phyloP scores from a whole-genome alignment of 2,113 vertebrate species.

The Nestor notabilis region DNA sequence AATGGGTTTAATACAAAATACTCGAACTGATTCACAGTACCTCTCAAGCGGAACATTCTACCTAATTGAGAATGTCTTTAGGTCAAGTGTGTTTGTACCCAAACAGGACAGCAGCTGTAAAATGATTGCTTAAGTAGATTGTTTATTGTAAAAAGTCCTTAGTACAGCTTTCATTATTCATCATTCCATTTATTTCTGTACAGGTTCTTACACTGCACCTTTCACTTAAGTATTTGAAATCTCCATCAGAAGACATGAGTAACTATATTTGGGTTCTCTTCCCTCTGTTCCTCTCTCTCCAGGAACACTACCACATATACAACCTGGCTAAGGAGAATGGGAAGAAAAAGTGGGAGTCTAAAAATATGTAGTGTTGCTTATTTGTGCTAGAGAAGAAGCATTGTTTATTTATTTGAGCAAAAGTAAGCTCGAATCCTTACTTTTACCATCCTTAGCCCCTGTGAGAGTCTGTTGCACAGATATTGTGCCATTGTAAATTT shows the following conservation, averaged over 20 bases:
- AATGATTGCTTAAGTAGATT: neutral
- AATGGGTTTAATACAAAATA: neutral
- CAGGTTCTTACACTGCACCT: neutral
- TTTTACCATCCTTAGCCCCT: neutral
- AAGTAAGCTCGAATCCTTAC: neutral
- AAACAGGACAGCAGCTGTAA: neutral
- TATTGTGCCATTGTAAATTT: neutral
- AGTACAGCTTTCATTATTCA: neutral
- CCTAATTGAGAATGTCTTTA: neutral
- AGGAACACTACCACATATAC: neutral
- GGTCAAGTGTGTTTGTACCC: neutral
- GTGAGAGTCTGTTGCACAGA: neutral
- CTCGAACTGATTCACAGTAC: neutral
- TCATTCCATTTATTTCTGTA: neutral
- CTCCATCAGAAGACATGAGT: neutral
- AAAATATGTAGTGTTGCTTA: neutral
- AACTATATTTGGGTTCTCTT: neutral
- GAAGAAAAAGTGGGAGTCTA: neutral
- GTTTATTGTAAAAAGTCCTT: neutral
- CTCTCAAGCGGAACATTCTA: neutral
- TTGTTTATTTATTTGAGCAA: neutral
- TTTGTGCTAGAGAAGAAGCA: neutral
- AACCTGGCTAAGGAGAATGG: neutral
- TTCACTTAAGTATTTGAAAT: neutral
- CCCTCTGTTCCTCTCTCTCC: neutral